Evolutionary conservation across 2,888 invertebrate genomes (phyloP).

Genomic region (Ceraclea dissimilis): DNA sequence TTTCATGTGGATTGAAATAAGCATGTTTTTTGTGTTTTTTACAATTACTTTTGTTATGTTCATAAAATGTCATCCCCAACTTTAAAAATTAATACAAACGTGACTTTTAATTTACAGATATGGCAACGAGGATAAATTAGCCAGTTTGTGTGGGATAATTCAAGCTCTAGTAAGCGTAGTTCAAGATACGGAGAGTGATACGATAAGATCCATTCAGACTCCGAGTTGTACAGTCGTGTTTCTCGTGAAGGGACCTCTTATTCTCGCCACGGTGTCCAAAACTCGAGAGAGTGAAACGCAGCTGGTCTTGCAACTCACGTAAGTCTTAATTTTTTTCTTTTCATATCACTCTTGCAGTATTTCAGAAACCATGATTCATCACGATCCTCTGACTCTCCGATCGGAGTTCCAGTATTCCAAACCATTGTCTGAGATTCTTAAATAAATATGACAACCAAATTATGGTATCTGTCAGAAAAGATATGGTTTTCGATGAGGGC

Average conservation of each 20-base stretch:
- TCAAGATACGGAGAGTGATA: conserved; percentile 73
- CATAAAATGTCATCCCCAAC: too few species aligned
- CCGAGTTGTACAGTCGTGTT: conserved; percentile 87
- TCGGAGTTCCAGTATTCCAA: too few species aligned
- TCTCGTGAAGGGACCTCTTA: conserved; percentile 81
- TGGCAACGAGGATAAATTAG: conserved; percentile 89
- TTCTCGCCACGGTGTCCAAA: conserved; percentile 82
- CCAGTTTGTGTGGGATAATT: conserved; percentile 90
- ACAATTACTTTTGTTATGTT: too few species aligned
- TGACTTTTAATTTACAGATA: conserved; percentile 49
- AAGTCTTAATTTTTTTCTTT: conserved; percentile 32
- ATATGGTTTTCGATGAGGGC: too few species aligned
- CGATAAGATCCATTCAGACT: conserved; percentile 77
- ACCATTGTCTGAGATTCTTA: neutral
- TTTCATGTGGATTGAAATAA: too few species aligned
- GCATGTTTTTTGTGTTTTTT: too few species aligned
- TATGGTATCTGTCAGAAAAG: too few species aligned
- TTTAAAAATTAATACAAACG: too few species aligned
- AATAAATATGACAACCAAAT: too few species aligned
- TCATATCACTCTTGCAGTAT: neutral
- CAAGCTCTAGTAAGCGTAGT: conserved; percentile 90
- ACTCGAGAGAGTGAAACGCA: conserved; percentile 78
- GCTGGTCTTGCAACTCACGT: conserved; percentile 79
- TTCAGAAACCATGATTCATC: too few species aligned
- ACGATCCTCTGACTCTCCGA: too few species aligned